Evolutionary conservation across 2,113 vertebrate species (phyloP), one percentile per base, ranked within the genome.

Genomic region (Phaethornis superciliosus): DNA sequence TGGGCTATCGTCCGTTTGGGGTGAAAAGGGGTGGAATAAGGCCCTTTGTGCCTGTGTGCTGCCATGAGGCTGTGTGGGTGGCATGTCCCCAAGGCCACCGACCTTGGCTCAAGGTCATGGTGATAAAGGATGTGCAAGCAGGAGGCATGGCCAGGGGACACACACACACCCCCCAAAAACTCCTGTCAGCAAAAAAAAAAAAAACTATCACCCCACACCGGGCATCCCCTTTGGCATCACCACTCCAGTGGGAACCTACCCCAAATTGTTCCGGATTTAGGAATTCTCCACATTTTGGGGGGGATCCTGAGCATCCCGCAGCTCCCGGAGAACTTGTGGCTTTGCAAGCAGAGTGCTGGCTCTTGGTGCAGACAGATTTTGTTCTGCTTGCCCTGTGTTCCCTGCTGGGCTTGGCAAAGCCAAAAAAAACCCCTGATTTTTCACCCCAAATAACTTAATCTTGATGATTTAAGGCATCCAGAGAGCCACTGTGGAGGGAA

Each of bases 271-370:
- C 18, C 0, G 2, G 33, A n/a, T 69, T 51, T 23, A 4, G 58
- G 63, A 56, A 16, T 64, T 84, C 11, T 46, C 16, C 30, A 5
- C 5, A 3, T 44, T 12, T 23, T 47, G 18, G 17, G 17, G 35
- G 7, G 30, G 2, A 7, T 0, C 4, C 20, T 1, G 12, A 56
- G 26, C 7, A 32, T 44, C 56, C 52, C 10, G 0, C 1, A 1
- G 35, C 6, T 1, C 33, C 19, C 2, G 2, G 55, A 32, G 35
- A 28, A 49, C 70, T 5, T 3, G 26, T 0, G 1, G 3, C 6
- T 52, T 74, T 60, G 27, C 9, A 51, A 33, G 17, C 4, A 1
- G 7, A 58, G 4, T 0, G 0, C 23, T 0, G 15, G 10, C 14
- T 62, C 69, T 40, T 5, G 1, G 17, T 9, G 27, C 30, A 8